Conservation (phyloP, 2,888 invertebrate species). For the Platycnemis pennipes region DNA sequence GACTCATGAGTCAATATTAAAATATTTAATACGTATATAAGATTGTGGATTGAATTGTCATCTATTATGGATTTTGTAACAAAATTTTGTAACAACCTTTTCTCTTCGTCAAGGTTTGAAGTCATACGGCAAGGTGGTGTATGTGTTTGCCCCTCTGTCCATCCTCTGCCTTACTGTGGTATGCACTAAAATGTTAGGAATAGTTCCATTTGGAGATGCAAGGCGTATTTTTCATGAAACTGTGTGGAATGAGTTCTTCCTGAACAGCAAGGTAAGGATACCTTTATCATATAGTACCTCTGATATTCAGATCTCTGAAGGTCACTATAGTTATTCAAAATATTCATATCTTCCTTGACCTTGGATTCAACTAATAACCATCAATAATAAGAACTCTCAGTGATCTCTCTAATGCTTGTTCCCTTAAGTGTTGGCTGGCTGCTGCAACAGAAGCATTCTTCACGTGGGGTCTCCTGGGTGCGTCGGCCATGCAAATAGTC, state of each 20-base stretch:
- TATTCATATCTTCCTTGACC: too few species aligned
- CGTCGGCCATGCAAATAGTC: constrained; percentile 86
- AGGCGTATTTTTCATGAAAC: constrained; percentile 86
- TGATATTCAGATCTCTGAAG: not conserved
- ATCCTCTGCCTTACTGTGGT: constrained; percentile 88
- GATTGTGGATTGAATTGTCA: too few species aligned
- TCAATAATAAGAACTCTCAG: not conserved
- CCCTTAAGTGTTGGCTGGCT: constrained; percentile 89
- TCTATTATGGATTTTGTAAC: too few species aligned
- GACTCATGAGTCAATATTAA: too few species aligned
- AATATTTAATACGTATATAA: too few species aligned
- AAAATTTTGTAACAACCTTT: too few species aligned
- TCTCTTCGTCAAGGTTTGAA: constrained; percentile 82
- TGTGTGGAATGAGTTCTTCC: constrained; percentile 91
- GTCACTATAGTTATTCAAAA: too few species aligned
- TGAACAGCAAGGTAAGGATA: constrained; percentile 86
- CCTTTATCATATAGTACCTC: not conserved
- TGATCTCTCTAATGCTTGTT: constrained; percentile 75
- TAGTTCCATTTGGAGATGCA: constrained; percentile 84
- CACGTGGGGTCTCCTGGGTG: constrained; percentile 92
- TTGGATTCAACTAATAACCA: too few species aligned
- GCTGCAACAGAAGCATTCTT: constrained; percentile 94
- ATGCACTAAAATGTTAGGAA: constrained; percentile 87
- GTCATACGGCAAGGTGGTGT: constrained; percentile 91
- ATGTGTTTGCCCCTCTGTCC: constrained; percentile 89